Evolutionary conservation across 2,888 invertebrate genomes (phyloP), one percentile per base, ranked within the genome.

Genomic region (Lasioglossum leucozonium): DNA sequence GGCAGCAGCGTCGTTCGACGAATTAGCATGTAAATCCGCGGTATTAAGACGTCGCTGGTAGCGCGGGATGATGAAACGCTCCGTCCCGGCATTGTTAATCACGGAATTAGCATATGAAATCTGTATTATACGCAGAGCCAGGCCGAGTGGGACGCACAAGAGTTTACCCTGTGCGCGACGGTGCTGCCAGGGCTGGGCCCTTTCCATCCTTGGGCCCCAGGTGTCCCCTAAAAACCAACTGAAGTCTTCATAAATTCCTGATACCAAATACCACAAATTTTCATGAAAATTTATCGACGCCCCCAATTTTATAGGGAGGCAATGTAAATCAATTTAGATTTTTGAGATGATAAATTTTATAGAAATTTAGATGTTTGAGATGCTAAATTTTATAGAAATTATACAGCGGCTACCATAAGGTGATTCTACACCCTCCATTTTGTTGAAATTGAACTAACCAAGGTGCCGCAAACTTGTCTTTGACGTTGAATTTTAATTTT

Each of bases 71-170:
- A 92, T 91, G 91, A 92, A 92, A 92, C 91, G 92, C 88, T 88
- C 84, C 87, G 86, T 88, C 90, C 89, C 80, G 81, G 91, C 91
- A 92, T 93, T 93, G 93, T 94, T 94, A 93, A 94, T 94, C 93
- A 93, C 90, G 90, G 92, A 93, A 94, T 94, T 94, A 94, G 91
- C 94, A 94, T 93, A 92, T 92, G 92, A 92, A 93, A 93, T 92
- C 91, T 90, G 92, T 93, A 93, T 92, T 93, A 92, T 92, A 91
- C 85, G 83, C 87, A 82, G 82, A 81, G 81, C 83, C 80, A 74
- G 78, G 78, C 84, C 82, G 78, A 65, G 79, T 77, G 75, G 84
- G 89, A 86, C 80, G 87, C 90, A 72, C 84, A 26, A 47, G 69
- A 84, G 86, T 84, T 82, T 86, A 81, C 82, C 58, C 84, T 85